phyloP scores from a whole-genome alignment of 2,113 vertebrate genomes.

The Gavialis gangeticus region DNA sequence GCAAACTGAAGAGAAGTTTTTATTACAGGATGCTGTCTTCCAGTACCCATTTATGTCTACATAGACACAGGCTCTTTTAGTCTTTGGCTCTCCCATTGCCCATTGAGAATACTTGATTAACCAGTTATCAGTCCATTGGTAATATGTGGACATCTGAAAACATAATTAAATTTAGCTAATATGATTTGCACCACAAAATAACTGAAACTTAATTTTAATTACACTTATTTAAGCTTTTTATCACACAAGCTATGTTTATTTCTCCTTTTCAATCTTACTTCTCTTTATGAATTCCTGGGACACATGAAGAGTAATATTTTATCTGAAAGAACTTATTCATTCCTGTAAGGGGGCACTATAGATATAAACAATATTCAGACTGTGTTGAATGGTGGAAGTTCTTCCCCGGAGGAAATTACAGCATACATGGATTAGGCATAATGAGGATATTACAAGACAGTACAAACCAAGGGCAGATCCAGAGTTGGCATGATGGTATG shows the following conservation, averaged over 20 bases:
- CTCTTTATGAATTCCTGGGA: too few relatives aligned
- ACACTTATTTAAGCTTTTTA: background rate
- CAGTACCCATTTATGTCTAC: slow-evolving; percentile 82
- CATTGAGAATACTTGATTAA: slow-evolving; percentile 79
- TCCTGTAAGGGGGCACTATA: too few relatives aligned
- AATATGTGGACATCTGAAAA: slow-evolving; percentile 78
- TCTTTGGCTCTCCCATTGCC: slow-evolving; percentile 80
- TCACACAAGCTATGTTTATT: background rate
- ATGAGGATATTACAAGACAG: too few relatives aligned
- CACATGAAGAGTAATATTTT: too few relatives aligned
- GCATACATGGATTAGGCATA: too few relatives aligned
- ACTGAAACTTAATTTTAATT: background rate
- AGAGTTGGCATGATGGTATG: too few relatives aligned
- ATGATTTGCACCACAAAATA: background rate
- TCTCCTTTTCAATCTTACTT: too few relatives aligned
- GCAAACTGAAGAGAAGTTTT: slow-evolving; percentile 81
- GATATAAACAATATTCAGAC: too few relatives aligned
- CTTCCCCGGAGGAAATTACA: too few relatives aligned
- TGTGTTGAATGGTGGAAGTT: too few relatives aligned
- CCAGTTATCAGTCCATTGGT: slow-evolving; percentile 85
- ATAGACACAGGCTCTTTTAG: slow-evolving; percentile 83
- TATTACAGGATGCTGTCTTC: slow-evolving; percentile 82
- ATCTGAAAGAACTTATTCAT: too few relatives aligned
- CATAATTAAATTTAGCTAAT: background rate
- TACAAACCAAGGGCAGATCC: too few relatives aligned